Evolutionary conservation across 64 coral and sea anemone species (phyloP), one percentile per base, ranked within the genome.

Genomic region (Montipora efflorescens): DNA sequence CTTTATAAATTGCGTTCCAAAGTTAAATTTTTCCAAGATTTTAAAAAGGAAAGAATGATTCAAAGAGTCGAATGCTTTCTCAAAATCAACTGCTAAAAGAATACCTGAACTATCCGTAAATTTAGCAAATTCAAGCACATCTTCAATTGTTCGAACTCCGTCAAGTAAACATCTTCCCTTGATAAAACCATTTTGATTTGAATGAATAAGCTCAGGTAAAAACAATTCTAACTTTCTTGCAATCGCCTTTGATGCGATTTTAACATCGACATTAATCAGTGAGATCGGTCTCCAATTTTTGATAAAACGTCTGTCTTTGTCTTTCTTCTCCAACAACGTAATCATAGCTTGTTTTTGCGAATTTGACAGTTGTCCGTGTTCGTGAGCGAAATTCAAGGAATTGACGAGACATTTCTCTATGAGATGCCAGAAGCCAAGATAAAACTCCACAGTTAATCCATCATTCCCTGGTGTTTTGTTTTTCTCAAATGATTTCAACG

Each of bases 271-370:
- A 92, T 92, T 76, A 16, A 76, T 85, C 12, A 77, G 48, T 66
- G 90, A 92, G 14, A 92, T 92, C 18, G 90, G 51, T 84, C 80
- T 59, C 90, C 90, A 92, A 23, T 92, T 92, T 49, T 77, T 83
- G 9, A 86, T 16, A 44, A 67, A 79, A 16, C 75, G 75, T 78
- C 88, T 58, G 18, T 80, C 88, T 90, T 36, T 36, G 74, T 78
- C 88, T 79, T 90, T 90, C 49, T 90, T 79, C 52, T 90, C 88
- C 14, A 90, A 15, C 75, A 90, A 78, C 43, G 74, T 90, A 90
- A 79, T 90, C 77, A 90, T 72, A 67, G 88, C 88, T 51, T 90
- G 88, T 90, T 90, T 77, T 55, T 79, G 88, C 8, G 71, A 75
- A 13, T 47, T 76, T 49, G 70, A 55, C 20, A 89, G 45, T 55